Evolutionary conservation across 2,797 vertebrate genomes (phyloP), one percentile per base, ranked within the genome.

Genomic region (Chaunax sp.): DNA sequence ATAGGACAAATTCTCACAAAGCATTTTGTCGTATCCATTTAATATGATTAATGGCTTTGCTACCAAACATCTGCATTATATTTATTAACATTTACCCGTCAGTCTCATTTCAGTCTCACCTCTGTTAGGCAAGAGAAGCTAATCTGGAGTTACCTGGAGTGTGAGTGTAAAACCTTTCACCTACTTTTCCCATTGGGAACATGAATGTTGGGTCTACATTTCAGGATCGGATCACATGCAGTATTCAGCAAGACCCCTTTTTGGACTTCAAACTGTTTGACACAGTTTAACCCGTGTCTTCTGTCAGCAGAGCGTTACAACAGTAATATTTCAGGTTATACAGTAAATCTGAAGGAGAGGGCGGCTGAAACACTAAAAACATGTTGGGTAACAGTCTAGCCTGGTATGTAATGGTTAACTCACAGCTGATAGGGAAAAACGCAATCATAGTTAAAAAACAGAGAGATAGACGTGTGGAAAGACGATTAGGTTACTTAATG

Each of bases 381-480:
- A 22, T 56, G 64, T 53, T 74, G 11, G 25, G 52, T 18, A 51
- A 71, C 13, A 23, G 58, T 74, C 56, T 51, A 30, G 13, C 45
- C 41, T 18, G 66, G 8, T 20, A 13, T 50, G 60, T 47, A 79
- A 79, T 71, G 64, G 73, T 79, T 81, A 72, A 85, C 78, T 71
- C 49, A 18, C 20, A 6, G 55, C 80, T 70, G 70, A 67, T 51
- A 11, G 19, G 37, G 50, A 46, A 59, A 46, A 22, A 12, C 10
- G 35, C 2, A 9, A 19, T 41, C 41, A 63, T 14, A 55, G 33
- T 43, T 26, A 9, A 49, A 15, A 25, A 14, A 28, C 13, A 58
- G 12, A 56, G 3, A 23, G 20, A 30, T 11, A 18, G 19, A 26
- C 18, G 28, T 4, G 7, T 6, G 20, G 49, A 69, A 40, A 19